Conservation (phyloP, 2,888 invertebrate species). For the Elysia crispata region DNA sequence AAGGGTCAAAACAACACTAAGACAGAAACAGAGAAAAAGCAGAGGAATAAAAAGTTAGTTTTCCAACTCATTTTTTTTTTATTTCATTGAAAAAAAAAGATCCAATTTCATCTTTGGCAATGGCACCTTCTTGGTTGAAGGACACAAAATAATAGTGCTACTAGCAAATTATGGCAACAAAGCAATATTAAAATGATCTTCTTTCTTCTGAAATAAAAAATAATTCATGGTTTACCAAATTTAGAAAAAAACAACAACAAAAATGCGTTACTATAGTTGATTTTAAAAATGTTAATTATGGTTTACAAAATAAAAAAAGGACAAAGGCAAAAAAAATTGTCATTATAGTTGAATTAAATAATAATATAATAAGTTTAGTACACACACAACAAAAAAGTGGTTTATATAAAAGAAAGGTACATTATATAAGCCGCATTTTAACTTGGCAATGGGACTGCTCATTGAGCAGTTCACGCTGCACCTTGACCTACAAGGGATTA, state of each 20-base stretch:
- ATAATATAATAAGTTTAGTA: background rate
- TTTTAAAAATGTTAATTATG: background rate
- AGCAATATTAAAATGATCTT: constrained; percentile 7
- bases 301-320: too few relatives aligned
- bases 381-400: too few relatives aligned
- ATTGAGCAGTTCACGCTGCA: too few relatives aligned
- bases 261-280: background rate
- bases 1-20: too few relatives aligned
- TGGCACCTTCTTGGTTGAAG: background rate
- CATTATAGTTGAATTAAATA: background rate
- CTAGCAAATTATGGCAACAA: background rate
- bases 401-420: too few relatives aligned
- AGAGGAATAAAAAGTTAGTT: background rate
- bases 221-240: background rate
- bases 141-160: background rate
- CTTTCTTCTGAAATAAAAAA: background rate
- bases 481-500: too few relatives aligned
- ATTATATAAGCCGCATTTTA: too few relatives aligned
- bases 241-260: too few relatives aligned
- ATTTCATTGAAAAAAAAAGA: too few relatives aligned
- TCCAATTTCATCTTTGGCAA: background rate
- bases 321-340: too few relatives aligned
- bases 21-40: too few relatives aligned
- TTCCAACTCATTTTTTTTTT: background rate
- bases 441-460: too few relatives aligned